phyloP scores from a whole-genome alignment of 2,888 invertebrate genomes.

The Tetragonisca angustula region DNA sequence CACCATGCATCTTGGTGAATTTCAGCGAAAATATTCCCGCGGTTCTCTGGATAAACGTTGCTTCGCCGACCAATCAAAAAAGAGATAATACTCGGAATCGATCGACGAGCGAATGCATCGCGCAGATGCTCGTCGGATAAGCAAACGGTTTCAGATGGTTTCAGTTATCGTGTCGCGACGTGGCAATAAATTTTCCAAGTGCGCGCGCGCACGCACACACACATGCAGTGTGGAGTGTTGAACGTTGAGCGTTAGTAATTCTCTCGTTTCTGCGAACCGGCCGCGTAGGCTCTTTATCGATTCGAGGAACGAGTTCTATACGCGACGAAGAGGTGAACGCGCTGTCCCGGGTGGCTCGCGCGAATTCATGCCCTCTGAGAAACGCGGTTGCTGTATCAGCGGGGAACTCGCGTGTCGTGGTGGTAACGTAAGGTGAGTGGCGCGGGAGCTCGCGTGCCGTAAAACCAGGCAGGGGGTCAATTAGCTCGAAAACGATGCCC shows the following conservation, averaged over 20 bases:
- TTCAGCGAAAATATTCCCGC: no score
- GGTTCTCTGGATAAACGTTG: no score
- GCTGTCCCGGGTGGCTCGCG: slow-evolving; percentile 47
- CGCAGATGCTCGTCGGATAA: no score
- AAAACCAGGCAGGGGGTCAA: slow-evolving; percentile 58
- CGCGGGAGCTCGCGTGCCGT: slow-evolving; percentile 64
- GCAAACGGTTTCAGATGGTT: neutral
- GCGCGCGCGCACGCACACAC: neutral
- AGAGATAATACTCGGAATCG: neutral
- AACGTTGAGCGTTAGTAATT: slow-evolving; percentile 6
- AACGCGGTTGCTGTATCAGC: neutral
- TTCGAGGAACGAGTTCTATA: slow-evolving; percentile 20
- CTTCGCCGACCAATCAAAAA: no score
- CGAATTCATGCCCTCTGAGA: slow-evolving; percentile 33
- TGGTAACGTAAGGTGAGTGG: slow-evolving; percentile 25
- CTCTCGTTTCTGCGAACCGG: slow-evolving; percentile 29
- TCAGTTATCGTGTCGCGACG: neutral
- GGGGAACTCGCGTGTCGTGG: slow-evolving; percentile 35
- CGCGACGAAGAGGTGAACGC: slow-evolving; percentile 55
- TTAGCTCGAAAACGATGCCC: slow-evolving; percentile 57
- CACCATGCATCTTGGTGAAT: no score
- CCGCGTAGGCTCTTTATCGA: slow-evolving; percentile 38
- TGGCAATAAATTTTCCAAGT: slow-evolving; percentile 5
- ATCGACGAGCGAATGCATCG: neutral
- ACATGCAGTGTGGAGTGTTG: neutral